Percentiles rank a stretch among this genome's conserved stretches.
These are phyloP conservation scores for Helogale parvula DNA, from an alignment of 2,113 vertebrate genomes.

Conservation along the genomic window DNA sequence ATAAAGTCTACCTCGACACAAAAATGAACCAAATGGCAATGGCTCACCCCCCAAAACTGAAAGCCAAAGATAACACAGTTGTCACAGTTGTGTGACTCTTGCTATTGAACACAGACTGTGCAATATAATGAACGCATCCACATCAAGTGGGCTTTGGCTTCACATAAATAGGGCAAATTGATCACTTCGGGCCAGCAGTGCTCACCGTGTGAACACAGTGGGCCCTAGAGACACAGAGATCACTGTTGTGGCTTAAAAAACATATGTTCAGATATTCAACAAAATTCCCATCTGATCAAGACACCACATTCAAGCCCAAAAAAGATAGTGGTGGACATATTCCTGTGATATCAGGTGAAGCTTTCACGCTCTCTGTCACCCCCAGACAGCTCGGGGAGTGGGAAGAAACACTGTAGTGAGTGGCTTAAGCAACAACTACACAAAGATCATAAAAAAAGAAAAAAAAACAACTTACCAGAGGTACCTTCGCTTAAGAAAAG, in stretches of 20 bases:
- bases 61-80: neutral
- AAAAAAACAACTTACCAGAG: neutral
- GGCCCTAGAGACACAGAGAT: neutral
- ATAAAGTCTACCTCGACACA: neutral
- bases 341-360: neutral
- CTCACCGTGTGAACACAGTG: neutral
- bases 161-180: neutral
- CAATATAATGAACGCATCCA: too few relatives aligned
- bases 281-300: neutral
- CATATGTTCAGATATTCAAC: neutral
- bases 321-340: neutral
- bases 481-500: neutral
- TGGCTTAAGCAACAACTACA: neutral
- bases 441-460: neutral
- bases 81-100: neutral
- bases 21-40: neutral
- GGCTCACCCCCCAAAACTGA: neutral
- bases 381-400: rapidly evolving
- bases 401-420: too few relatives aligned
- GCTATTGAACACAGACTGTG: neutral
- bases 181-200: neutral
- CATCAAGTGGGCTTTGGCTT: neutral
- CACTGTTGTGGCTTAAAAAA: neutral
- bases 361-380: neutral
- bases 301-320: neutral